Base-by-base conservation (phyloP, 1,140 invertebrate genomes). In the Dendroctonus ponderosae region DNA sequence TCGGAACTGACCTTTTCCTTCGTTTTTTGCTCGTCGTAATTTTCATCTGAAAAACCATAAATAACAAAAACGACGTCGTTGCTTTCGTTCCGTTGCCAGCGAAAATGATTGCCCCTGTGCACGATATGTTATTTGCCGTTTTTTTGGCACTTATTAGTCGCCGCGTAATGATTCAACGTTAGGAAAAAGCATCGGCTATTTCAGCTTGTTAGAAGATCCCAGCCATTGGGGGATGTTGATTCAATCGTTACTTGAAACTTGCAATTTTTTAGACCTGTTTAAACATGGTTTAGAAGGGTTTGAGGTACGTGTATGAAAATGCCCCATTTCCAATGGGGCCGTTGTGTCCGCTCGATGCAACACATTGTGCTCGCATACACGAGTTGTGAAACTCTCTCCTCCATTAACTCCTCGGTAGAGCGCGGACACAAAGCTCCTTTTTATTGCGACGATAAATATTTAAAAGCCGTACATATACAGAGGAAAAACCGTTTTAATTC, bases 381-480 rank as follows among this genome's bases (percentile, higher is more conserved):
- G 26, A 26, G 26, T 26, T 26, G 26, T 26, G 1, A 26, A 26
- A 26, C 50, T 40, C 39, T 38, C 11, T 40, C 39, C 38, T 11
- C 53, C 37, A 56, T 58, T 44, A 58, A 58, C 40, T 11, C 46
- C 38, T 37, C 56, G 15, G 56, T 58, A 44, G 56, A 44, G 40
- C 44, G 15, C 38, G 62, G 52, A 65, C 54, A 56, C 62, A 57
- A 49, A 65, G 44, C 52, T 50, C 62, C 49, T 65, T 65, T 65
- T 65, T 65, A 65, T 65, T 58, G 43, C 54, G 12, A 40, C 53
- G 44, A 65, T 65, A 65, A 65, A 65, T 65, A 65, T 65, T 65
- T 65, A 65, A 65, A 65, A 65, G 62, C 62, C 42, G 42, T 58
- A 9, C 6, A 40, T 41, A 51, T 38, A 58, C 41, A 57, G 54